Percentiles rank a stretch among this genome's conserved stretches.
These are phyloP conservation scores for Lucifuga dentata DNA, from an alignment of 2,113 vertebrate genomes.

Conservation along the genomic window DNA sequence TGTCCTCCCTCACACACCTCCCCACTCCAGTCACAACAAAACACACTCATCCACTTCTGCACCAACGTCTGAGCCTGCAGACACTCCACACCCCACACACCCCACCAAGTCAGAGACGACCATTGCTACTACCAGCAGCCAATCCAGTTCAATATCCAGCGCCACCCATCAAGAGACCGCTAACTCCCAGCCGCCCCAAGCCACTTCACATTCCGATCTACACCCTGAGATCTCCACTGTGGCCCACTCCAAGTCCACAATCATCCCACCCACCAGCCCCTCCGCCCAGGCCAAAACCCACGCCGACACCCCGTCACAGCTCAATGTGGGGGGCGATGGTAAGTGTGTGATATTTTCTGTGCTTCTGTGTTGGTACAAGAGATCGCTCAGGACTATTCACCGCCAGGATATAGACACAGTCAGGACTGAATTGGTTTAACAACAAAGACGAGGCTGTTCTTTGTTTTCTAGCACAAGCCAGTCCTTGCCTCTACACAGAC, in stretches of 20 bases:
- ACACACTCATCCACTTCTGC: neutral
- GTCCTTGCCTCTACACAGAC: slow-evolving; percentile 41
- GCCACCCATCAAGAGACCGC: slow-evolving; percentile 4
- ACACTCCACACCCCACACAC: neutral
- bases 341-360: slow-evolving; percentile 59
- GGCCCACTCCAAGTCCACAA: neutral
- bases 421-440: slow-evolving; percentile 35
- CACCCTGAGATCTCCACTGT: slow-evolving; percentile 7
- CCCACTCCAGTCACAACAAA: neutral
- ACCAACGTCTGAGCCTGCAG: neutral
- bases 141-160: slow-evolving; percentile 7
- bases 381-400: slow-evolving; percentile 36
- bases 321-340: slow-evolving; percentile 76
- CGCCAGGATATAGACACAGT: slow-evolving; percentile 46
- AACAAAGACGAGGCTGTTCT: slow-evolving; percentile 70
- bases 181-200: slow-evolving; percentile 30
- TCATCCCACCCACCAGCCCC: slow-evolving; percentile 47
- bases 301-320: slow-evolving; percentile 66
- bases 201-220: slow-evolving; percentile 30
- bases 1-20: neutral
- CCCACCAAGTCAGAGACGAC: no score
- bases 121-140: neutral
- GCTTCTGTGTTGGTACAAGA: slow-evolving; percentile 27
- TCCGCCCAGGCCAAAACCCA: slow-evolving; percentile 52
- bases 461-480: slow-evolving; percentile 65